Evolutionary conservation across 1,140 invertebrate species (phyloP), one percentile per base, ranked within the genome.

Genomic region (Matsumurasca onukii): DNA sequence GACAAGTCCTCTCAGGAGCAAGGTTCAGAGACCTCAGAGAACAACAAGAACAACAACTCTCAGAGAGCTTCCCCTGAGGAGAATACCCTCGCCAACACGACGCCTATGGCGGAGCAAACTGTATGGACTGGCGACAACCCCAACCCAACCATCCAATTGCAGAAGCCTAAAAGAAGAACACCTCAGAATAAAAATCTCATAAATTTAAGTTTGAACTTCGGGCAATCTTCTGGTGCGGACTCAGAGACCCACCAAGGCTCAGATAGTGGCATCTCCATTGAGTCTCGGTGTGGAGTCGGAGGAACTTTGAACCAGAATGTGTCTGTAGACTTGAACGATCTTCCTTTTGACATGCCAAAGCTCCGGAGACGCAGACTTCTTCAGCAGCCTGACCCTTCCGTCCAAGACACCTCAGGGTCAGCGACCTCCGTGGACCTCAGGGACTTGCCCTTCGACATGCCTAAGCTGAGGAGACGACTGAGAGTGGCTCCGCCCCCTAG

Each of bases 341-440:
- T 94, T 67, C 92, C 92, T 0, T 94, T 94, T 73, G 92, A 94
- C 72, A 94, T 94, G 91, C 92, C 92, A n/a, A 95, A 95, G 77
- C 78, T 94, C 63, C 81, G 91, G 51, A 83, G 92, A 55, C 84
- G 90, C 70, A 71, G 68, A 51, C 39, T 66, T 29, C 31, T 27
- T 12, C 66, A 57, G 34, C 57, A 31, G 55, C 51, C 63, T 25
- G 13, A 25, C 0, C n/a, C 64, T 3, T 59, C 59, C 17, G 69
- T 67, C 15, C 71, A 67, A 20, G 69, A 70, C 22, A 90, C 89
- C 31, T 89, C 88, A 17, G 85, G 87, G 39, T 89, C 88, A 73
- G 86, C 87, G 24, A 89, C 87, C 1, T 89, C 87, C 3, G 88
- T 91, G 13, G 91, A 93, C 75, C 80, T 93, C 1, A 83, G 87